phyloP scores from a whole-genome alignment of 2,113 vertebrate genomes.

The Myrmophylax atrothorax region DNA sequence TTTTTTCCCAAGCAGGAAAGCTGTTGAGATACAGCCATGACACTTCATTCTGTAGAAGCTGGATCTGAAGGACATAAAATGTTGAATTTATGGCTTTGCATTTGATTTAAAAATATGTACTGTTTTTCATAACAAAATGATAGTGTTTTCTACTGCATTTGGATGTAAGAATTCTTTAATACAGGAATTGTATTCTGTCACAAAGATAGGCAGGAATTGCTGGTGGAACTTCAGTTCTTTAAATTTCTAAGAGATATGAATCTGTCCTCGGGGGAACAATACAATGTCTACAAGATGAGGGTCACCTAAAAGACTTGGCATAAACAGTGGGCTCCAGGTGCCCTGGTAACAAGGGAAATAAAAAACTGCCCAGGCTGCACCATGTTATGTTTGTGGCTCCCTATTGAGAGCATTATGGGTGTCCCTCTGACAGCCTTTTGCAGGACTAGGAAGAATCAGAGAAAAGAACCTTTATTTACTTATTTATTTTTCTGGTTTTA shows the following conservation, averaged over 20 bases:
- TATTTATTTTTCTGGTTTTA: not conserved
- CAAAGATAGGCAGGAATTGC: not conserved
- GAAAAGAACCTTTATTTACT: not conserved
- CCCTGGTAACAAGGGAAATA: not conserved
- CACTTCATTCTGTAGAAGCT: not conserved
- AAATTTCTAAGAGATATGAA: not conserved
- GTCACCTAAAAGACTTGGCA: not conserved
- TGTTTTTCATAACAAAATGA: not conserved
- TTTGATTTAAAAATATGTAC: not conserved
- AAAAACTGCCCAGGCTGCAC: not conserved
- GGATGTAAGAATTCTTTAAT: not conserved
- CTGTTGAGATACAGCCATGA: not conserved
- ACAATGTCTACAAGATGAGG: not conserved
- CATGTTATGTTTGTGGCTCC: not conserved
- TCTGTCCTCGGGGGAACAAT: not conserved
- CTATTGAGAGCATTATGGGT: fast-evolving
- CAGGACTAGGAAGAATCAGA: not conserved
- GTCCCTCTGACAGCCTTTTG: not conserved
- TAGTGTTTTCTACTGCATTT: not conserved
- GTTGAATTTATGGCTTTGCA: not conserved
- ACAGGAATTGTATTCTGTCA: not conserved
- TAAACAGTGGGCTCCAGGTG: not conserved
- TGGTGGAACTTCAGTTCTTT: not conserved
- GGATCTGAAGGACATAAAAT: not conserved
- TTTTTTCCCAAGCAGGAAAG: not conserved